Percentiles rank a stretch among this genome's conserved stretches.
Evolutionary conservation across 2,888 invertebrate genomes (phyloP).

Genomic region (Alentia gelatinosa): DNA sequence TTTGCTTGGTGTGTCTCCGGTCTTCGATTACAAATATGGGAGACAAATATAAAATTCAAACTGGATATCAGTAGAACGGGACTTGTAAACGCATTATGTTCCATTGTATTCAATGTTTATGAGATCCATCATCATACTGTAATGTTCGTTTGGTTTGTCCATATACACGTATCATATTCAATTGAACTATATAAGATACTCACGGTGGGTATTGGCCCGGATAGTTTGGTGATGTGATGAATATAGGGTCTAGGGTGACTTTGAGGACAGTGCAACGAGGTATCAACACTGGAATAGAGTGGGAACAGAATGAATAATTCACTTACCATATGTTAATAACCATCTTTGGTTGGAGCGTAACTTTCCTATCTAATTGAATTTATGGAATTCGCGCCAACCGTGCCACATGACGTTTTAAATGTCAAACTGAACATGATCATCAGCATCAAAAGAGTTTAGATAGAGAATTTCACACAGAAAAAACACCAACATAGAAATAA

Average conservation of each 20-base stretch:
- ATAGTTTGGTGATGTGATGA: background rate
- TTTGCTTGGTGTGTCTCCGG: too few relatives aligned
- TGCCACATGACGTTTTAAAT: too few relatives aligned
- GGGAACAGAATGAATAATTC: background rate
- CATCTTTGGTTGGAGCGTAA: background rate
- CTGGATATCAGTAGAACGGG: background rate
- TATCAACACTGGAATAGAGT: background rate
- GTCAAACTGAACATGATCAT: too few relatives aligned
- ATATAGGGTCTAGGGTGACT: background rate
- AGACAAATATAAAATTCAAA: background rate
- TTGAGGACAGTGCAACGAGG: background rate
- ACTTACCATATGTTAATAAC: background rate
- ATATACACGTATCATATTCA: background rate
- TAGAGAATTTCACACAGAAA: too few relatives aligned
- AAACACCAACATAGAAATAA: too few relatives aligned
- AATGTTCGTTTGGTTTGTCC: background rate
- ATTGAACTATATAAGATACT: background rate
- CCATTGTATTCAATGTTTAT: background rate
- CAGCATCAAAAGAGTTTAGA: too few relatives aligned
- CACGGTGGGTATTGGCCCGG: constrained; percentile 4
- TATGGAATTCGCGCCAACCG: background rate
- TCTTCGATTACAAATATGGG: background rate
- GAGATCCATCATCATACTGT: background rate
- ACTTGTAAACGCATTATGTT: background rate
- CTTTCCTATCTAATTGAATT: background rate